phyloP scores from a whole-genome alignment of 1,140 invertebrate species.

The Rhopalosiphum maidis region DNA sequence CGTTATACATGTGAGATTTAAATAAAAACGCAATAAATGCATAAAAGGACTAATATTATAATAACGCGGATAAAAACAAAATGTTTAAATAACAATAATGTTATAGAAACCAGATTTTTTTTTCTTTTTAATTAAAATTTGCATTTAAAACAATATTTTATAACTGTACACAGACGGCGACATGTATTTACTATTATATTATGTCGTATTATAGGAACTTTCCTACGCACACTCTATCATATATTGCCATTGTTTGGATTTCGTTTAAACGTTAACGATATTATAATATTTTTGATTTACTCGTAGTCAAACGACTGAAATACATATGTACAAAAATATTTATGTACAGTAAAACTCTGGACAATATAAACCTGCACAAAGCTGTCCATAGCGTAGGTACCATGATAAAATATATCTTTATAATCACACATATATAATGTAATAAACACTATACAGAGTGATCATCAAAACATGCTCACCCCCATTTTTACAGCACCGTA shows the following conservation, averaged over 20 bases:
- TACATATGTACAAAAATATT: background rate
- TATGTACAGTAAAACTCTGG: background rate
- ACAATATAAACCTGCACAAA: background rate
- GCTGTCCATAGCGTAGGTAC: background rate
- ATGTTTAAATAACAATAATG: background rate
- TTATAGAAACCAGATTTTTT: conserved; percentile 16
- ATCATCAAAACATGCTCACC: background rate
- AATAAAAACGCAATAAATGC: background rate
- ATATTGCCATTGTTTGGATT: background rate
- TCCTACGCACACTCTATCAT: background rate
- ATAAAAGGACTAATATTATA: conserved; percentile 12
- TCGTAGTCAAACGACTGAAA: background rate
- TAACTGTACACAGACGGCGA: background rate
- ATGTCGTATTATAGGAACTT: background rate
- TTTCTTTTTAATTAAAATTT: background rate
- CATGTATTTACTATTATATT: background rate
- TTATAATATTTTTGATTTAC: background rate
- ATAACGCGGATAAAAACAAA: background rate
- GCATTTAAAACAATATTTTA: background rate
- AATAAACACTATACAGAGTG: background rate
- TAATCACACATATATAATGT: background rate
- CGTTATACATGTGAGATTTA: background rate
- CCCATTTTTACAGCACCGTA: background rate
- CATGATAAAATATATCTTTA: background rate
- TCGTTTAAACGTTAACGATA: background rate